Evolutionary conservation across 1,140 invertebrate genomes (phyloP), one percentile per base, ranked within the genome.

Genomic region (Drosophila ambigua): DNA sequence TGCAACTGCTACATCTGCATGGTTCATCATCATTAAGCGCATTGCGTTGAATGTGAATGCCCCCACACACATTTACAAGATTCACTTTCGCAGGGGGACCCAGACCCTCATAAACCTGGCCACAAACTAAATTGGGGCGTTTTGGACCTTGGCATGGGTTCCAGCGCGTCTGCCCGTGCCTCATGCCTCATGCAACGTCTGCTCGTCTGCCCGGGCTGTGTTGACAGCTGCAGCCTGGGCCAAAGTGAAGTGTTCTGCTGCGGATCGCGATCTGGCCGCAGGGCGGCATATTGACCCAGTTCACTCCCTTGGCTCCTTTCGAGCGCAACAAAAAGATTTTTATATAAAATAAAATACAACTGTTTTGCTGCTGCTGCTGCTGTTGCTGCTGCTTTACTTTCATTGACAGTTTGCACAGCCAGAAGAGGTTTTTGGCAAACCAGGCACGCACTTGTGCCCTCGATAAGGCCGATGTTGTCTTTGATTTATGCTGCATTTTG

Each of bases 381-480:
- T 20, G 16, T 1, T 1, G 74, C 78, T 82, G 59, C 67, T 75
- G 71, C 67, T 79, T 87, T 88, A 83, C 82, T 87, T 87, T 88
- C 83, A 77, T 88, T 87, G 83, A 87, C 82, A 85, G 82, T 82
- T 87, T 75, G 64, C 44, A 26, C 13, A 46, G 31, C 9, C 8
- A 4, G 20, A 0, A 20, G 28, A 31, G 7, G 31, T 57, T 65
- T 76, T 88, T 82, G 64, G 69, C 78, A 87, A 79, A 28, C 83
- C 58, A 75, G 62, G 63, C 83, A 87, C 83, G 83, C 83, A 87
- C 83, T 87, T 88, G 83, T 88, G 83, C 74, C 83, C 83, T 88
- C 83, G 83, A 88, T 88, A 81, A 72, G 74, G 63, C 67, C 66
- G 72, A 51, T 66, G 50, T 60, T 52, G 57, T 52, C 66, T 79